Conservation (phyloP, 1,140 invertebrate genomes). For the Panulirus ornatus region DNA sequence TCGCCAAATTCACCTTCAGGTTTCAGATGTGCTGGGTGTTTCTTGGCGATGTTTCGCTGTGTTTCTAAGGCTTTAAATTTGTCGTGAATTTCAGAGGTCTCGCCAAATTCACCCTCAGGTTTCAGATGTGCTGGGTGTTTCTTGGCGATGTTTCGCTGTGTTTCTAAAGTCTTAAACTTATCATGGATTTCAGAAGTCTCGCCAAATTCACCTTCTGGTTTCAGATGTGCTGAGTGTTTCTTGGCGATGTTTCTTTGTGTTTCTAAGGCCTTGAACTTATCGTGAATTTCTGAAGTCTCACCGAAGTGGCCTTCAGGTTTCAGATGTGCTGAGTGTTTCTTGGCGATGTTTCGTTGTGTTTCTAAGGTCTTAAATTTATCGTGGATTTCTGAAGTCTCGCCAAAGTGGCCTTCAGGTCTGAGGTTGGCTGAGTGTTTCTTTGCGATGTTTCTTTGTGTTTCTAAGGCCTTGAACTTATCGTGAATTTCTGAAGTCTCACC, state of each 20-base stretch:
- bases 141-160: constrained; percentile 27
- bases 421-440: constrained; percentile 13
- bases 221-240: constrained; percentile 27
- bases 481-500: constrained; percentile 20
- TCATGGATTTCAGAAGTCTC: constrained; percentile 35
- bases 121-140: not conserved
- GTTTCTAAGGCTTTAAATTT: constrained; percentile 21
- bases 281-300: constrained; percentile 28
- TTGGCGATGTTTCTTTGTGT: constrained; percentile 22
- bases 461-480: not conserved
- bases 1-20: constrained; percentile 25
- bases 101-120: constrained; percentile 13
- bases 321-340: constrained; percentile 1
- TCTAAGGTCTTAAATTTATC: constrained; percentile 17
- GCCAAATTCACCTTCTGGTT: constrained; percentile 25
- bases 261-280: not conserved
- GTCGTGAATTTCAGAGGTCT: constrained; percentile 38
- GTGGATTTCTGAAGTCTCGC: constrained; percentile 28
- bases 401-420: constrained; percentile 4
- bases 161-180: constrained; percentile 2
- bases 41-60: constrained; percentile 28
- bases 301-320: constrained; percentile 24
- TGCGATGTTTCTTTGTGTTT: constrained; percentile 17
- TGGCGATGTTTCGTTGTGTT: constrained; percentile 30
- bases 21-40: not conserved